Conservation (phyloP, 1,140 invertebrate genomes). For the Sycophila sp. region DNA sequence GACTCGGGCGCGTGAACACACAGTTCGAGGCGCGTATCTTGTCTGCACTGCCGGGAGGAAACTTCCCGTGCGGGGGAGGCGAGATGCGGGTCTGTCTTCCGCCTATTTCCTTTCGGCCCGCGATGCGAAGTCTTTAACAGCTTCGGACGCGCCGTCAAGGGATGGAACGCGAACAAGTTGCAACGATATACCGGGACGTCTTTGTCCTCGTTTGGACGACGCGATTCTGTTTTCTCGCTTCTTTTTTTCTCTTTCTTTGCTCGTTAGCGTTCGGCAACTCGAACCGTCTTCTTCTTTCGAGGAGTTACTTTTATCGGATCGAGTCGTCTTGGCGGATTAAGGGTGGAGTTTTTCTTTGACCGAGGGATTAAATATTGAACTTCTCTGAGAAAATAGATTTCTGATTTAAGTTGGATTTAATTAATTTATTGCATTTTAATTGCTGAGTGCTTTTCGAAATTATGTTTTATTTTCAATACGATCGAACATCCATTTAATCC, state of each 20-base stretch:
- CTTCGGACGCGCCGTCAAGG: background rate
- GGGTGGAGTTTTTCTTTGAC: background rate
- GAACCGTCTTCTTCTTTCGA: background rate
- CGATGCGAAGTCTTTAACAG: constrained; percentile 20
- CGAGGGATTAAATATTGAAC: background rate
- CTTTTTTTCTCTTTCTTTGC: background rate
- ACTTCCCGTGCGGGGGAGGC: background rate
- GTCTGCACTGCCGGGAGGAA: background rate
- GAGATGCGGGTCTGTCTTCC: too few relatives aligned
- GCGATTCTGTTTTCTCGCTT: background rate
- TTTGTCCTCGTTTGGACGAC: background rate
- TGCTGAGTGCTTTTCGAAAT: too few relatives aligned
- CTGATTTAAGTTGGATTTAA: too few relatives aligned
- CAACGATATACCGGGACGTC: too few relatives aligned
- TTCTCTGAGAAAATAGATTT: too few relatives aligned
- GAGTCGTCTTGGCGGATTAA: background rate
- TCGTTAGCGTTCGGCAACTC: background rate
- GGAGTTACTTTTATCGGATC: background rate
- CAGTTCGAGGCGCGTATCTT: constrained; percentile 11
- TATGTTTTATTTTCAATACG: too few relatives aligned
- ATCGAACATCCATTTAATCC: constrained; percentile 13
- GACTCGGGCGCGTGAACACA: background rate
- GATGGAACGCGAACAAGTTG: background rate
- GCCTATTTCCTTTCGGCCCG: background rate
- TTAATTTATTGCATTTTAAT: too few relatives aligned